Evolutionary conservation across 2,797 vertebrate species (phyloP).

Genomic region (Enoplosus armatus): DNA sequence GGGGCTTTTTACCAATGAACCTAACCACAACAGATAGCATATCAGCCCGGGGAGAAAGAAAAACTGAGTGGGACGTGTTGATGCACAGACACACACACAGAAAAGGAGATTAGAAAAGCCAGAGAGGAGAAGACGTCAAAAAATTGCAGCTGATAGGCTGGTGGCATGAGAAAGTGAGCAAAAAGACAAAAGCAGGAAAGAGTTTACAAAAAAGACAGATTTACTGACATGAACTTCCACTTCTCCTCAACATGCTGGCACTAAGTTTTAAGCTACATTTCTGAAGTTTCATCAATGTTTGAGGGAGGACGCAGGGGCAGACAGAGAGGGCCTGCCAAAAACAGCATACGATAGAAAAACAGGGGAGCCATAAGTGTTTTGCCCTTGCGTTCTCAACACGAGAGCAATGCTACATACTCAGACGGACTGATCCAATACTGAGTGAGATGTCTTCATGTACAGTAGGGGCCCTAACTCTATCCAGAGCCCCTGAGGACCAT

Average conservation of each 20-base stretch:
- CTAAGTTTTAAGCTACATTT: conserved; percentile 66
- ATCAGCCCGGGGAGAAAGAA: conserved; percentile 29
- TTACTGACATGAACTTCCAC: conserved; percentile 60
- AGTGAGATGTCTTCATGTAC: conserved; percentile 52
- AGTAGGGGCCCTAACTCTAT: conserved; percentile 23
- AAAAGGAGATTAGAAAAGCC: not conserved
- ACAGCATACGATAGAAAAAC: conserved; percentile 56
- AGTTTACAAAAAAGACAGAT: conserved; percentile 5
- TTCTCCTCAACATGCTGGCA: conserved; percentile 34
- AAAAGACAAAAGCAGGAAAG: conserved; percentile 17
- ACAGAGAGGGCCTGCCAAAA: conserved; percentile 53
- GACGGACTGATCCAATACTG: conserved; percentile 33
- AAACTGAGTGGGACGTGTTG: conserved; percentile 23
- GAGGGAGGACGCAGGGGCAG: conserved; percentile 22
- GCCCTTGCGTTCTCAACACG: conserved; percentile 36
- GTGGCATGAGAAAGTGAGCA: conserved; percentile 42
- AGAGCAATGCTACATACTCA: conserved; percentile 18
- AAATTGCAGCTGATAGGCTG: conserved; percentile 45
- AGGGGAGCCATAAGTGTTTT: conserved; percentile 35
- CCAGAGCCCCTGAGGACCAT: conserved; percentile 27
- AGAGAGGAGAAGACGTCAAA: conserved; percentile 4
- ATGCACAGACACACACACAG: conserved; percentile 17
- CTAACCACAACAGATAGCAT: conserved; percentile 51
- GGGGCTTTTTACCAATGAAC: conserved; percentile 48
- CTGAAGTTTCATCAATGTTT: conserved; percentile 73